A percentile compares a stretch with the other conserved stretches of the same genome.
Conservation (phyloP, 2,797 vertebrate genomes). For the Sebastes taczanowskii region DNA sequence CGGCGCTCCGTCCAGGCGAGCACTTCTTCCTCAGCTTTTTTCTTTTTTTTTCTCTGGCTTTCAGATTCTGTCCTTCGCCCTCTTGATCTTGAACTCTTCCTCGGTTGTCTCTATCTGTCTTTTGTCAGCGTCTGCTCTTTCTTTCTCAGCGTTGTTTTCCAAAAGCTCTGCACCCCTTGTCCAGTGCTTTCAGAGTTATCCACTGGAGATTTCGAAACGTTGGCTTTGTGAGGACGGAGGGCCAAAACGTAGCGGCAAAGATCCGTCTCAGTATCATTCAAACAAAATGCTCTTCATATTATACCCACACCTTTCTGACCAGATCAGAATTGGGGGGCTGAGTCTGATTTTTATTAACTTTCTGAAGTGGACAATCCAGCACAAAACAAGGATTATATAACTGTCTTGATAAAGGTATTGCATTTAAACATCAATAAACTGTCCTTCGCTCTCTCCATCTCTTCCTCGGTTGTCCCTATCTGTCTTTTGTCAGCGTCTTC, state of each 20-base stretch:
- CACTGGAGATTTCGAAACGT: neutral
- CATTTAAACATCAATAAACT: no score
- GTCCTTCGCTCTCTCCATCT: constrained; percentile 43
- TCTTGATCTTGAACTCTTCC: constrained; percentile 47
- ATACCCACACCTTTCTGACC: neutral
- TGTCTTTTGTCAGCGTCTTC: constrained; percentile 26
- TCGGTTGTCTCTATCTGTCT: constrained; percentile 41
- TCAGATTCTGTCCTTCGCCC: constrained; percentile 27
- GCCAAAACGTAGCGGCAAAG: neutral
- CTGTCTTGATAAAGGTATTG: no score
- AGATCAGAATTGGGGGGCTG: neutral
- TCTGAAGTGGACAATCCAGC: neutral
- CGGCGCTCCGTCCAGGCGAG: constrained; percentile 70
- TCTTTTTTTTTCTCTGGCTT: neutral
- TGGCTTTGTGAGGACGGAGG: neutral
- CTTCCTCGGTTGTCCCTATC: constrained; percentile 39
- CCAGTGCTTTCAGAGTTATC: neutral
- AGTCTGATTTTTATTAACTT: neutral
- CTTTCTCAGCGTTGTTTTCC: neutral
- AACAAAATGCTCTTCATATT: neutral
- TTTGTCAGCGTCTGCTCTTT: constrained; percentile 26
- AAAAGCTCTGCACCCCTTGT: neutral
- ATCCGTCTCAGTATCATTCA: neutral
- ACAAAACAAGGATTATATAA: no score
- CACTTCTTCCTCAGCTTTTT: constrained; percentile 21